phyloP scores from a whole-genome alignment of 2,113 vertebrate species.

The Megalops atlanticus region DNA sequence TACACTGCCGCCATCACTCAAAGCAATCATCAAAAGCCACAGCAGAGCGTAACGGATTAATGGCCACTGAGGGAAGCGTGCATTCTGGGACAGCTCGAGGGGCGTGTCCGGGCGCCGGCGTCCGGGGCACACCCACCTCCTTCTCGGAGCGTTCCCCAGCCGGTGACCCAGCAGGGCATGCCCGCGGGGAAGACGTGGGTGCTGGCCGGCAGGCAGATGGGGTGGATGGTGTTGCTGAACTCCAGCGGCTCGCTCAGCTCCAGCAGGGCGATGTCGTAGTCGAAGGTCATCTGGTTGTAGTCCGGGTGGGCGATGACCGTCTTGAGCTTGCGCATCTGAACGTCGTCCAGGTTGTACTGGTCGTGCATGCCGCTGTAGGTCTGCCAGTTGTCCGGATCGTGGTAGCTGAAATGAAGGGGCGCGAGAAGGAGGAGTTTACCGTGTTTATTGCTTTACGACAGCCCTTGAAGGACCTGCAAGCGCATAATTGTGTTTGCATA shows the following conservation, averaged over 20 bases:
- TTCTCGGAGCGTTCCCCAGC: slow-evolving; percentile 70
- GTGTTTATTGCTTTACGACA: not conserved
- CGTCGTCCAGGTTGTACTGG: slow-evolving; percentile 59
- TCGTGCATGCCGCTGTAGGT: slow-evolving; percentile 84
- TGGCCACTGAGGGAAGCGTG: not conserved
- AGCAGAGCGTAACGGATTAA: not conserved
- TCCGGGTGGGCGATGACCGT: slow-evolving; percentile 63
- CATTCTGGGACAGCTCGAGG: no score
- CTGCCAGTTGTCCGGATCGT: slow-evolving; percentile 64
- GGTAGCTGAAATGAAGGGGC: slow-evolving; percentile 66
- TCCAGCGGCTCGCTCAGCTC: slow-evolving; percentile 67
- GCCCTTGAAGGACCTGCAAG: no score
- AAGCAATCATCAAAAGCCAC: not conserved
- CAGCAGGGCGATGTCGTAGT: slow-evolving; percentile 75
- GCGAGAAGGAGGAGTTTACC: not conserved
- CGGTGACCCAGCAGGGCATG: slow-evolving; percentile 72
- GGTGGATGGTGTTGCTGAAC: slow-evolving; percentile 69
- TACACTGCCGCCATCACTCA: not conserved
- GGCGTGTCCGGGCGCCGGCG: not conserved
- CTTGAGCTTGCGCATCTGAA: slow-evolving; percentile 49
- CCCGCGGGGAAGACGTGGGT: slow-evolving; percentile 73
- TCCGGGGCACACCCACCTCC: slow-evolving; percentile 60
- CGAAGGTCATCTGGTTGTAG: slow-evolving; percentile 67
- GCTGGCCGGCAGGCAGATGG: slow-evolving; percentile 71
- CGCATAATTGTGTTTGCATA: no score